Evolutionary conservation across 2,797 vertebrate species (phyloP).

Genomic region (Manis crassicaudata): DNA sequence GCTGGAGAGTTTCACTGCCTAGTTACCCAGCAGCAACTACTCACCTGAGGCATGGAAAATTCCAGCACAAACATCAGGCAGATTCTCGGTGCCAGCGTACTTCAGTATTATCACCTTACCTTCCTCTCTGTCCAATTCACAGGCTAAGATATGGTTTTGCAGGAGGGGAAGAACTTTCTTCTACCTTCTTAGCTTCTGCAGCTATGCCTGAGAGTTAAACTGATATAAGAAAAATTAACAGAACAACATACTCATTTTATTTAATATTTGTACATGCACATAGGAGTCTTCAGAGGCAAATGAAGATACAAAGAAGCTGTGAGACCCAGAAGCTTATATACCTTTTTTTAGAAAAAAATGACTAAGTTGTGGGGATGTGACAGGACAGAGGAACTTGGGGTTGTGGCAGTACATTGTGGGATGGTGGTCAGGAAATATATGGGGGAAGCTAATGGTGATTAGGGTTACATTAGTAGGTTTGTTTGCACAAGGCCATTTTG

Average conservation of each 20-base stretch:
- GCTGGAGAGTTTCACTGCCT: neutral
- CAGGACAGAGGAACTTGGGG: neutral
- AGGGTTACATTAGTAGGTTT: neutral
- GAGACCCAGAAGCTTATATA: neutral
- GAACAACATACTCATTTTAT: neutral
- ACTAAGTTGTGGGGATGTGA: neutral
- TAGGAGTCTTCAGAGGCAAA: neutral
- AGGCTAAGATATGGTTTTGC: neutral
- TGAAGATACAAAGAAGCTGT: neutral
- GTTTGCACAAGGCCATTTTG: neutral
- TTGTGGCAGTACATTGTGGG: neutral
- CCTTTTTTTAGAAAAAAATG: neutral
- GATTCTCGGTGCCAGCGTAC: neutral
- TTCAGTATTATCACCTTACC: neutral
- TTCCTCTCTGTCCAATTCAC: neutral
- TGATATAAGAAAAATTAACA: neutral
- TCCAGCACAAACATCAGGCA: neutral
- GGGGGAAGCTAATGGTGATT: neutral
- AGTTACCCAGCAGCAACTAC: neutral
- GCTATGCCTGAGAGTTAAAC: neutral
- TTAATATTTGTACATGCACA: neutral
- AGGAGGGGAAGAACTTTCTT: neutral
- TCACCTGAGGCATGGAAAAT: slow-evolving; percentile 33
- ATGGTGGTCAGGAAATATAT: neutral
- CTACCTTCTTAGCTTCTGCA: neutral